These are phyloP conservation scores for Onthophagus taurus DNA, from an alignment of 1,140 invertebrate genomes.

Conservation along the genomic window DNA sequence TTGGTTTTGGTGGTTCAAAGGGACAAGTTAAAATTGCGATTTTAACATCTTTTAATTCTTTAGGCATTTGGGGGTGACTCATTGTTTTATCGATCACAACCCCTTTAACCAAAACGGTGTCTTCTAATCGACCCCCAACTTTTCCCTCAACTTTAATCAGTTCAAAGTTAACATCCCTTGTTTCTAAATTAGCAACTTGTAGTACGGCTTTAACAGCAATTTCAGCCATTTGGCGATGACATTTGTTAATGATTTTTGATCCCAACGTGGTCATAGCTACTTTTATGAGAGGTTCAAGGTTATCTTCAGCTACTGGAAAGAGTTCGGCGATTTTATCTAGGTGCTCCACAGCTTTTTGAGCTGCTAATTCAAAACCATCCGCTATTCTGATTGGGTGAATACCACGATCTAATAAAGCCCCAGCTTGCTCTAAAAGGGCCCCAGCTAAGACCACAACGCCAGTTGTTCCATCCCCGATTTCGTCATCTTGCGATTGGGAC, in stretches of 20 bases:
- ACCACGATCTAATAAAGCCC: constrained; percentile 85
- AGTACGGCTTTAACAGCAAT: constrained; percentile 96
- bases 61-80: constrained; percentile 99
- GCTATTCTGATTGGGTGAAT: constrained; percentile 99
- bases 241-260: constrained; percentile 95
- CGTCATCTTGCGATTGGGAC: constrained; percentile 98
- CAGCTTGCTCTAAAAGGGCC: constrained; percentile 92
- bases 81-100: constrained; percentile 98
- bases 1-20: constrained; percentile 99
- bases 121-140: constrained; percentile 92
- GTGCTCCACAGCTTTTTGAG: constrained; percentile 78
- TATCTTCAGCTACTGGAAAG: constrained; percentile 75
- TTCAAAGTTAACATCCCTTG: constrained; percentile 97
- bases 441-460: constrained; percentile 86
- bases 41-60: constrained; percentile 93
- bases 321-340: constrained; percentile 82
- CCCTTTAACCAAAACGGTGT: constrained; percentile 92
- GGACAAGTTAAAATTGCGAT: constrained; percentile 97
- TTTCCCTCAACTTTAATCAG: constrained; percentile 98
- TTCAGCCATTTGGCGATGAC: constrained; percentile 94
- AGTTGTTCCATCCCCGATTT: constrained; percentile 99
- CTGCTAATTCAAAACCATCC: constrained; percentile 97
- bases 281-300: constrained; percentile 83
- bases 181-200: constrained; percentile 87
- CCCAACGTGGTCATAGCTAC: constrained; percentile 97